Percentiles rank a stretch among this genome's conserved stretches.
These are phyloP conservation scores for Corythornis madagascariensis DNA, from an alignment of 2,113 vertebrate species.

Conservation along the genomic window DNA sequence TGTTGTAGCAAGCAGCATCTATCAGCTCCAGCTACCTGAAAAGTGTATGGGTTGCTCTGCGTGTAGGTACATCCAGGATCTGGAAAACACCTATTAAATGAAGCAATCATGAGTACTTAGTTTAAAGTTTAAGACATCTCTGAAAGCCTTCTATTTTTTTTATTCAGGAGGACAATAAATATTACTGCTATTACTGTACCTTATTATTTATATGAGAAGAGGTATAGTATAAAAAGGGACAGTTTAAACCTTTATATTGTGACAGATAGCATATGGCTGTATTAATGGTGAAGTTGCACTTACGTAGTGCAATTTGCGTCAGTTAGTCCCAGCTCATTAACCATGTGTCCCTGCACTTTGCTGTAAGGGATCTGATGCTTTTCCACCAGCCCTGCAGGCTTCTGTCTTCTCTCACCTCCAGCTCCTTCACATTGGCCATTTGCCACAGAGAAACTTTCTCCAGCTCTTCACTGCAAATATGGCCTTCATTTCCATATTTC, in stretches of 20 bases:
- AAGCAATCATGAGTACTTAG: not conserved
- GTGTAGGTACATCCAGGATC: not conserved
- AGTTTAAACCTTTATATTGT: not conserved
- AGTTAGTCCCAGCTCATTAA: not conserved
- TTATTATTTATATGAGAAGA: not conserved
- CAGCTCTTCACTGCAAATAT: not conserved
- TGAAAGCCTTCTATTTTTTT: not conserved
- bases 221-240: not conserved
- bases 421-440: not conserved
- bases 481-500: not conserved
- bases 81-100: not conserved
- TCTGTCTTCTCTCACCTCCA: not conserved
- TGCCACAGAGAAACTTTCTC: not conserved
- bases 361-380: not conserved
- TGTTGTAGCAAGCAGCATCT: not conserved
- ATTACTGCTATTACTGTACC: not conserved
- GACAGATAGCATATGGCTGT: not conserved
- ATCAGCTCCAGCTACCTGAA: not conserved
- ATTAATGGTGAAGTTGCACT: not conserved
- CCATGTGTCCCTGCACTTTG: fast-evolving
- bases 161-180: not conserved
- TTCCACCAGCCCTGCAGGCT: fast-evolving
- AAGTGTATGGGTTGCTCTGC: not conserved
- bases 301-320: not conserved
- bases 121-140: not conserved